These are phyloP conservation scores for Tetragonula carbonaria DNA, from an alignment of 2,888 invertebrate genomes.

Conservation along the genomic window DNA sequence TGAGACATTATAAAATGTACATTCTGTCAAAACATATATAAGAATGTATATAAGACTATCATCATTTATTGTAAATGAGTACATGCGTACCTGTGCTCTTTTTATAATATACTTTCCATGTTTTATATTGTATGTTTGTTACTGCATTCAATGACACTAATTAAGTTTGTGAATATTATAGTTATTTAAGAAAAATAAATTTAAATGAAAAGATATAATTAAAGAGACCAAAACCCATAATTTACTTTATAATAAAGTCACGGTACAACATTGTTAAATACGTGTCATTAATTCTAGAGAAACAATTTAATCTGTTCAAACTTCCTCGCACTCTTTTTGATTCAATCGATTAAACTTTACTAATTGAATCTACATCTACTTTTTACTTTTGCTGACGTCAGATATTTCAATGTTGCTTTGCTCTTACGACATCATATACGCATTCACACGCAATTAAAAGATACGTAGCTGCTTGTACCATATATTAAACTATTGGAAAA, in stretches of 20 bases:
- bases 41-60: conserved; percentile 16
- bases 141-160: conserved; percentile 40
- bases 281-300: conserved; percentile 13
- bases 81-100: not conserved
- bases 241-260: conserved; percentile 8
- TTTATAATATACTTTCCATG: conserved; percentile 34
- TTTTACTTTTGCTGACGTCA: conserved; percentile 18
- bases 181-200: conserved; percentile 40
- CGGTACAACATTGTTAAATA: conserved; percentile 22
- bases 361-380: not conserved
- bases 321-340: conserved; percentile 13
- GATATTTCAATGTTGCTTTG: not conserved
- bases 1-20: conserved; percentile 38
- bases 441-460: conserved; percentile 20
- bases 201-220: conserved; percentile 30
- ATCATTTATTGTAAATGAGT: conserved; percentile 24
- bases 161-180: conserved; percentile 54
- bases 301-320: conserved; percentile 15
- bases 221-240: conserved; percentile 32
- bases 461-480: conserved; percentile 22
- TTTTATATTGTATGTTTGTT: conserved; percentile 30
- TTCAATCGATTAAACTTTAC: not conserved
- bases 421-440: not conserved
- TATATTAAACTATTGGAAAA: conserved; percentile 53
- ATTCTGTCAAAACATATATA: conserved; percentile 34